Evolutionary conservation across 2,113 vertebrate species (phyloP).

Genomic region (Ovis canadensis): DNA sequence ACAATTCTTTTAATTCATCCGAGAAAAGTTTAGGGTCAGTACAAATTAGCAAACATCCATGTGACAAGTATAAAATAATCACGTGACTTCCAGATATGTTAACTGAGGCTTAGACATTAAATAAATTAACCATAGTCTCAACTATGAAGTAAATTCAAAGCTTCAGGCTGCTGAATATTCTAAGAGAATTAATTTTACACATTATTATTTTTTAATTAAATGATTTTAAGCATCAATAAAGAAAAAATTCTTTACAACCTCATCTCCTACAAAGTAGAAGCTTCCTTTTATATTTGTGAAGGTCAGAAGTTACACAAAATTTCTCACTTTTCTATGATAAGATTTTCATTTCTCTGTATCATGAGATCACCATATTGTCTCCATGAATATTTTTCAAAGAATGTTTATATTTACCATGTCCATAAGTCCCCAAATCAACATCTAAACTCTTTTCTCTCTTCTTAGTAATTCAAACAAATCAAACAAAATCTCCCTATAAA

Average conservation of each 20-base stretch:
- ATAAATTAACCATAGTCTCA: not conserved
- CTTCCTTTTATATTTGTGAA: not conserved
- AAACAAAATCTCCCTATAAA: not conserved
- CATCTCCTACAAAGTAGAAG: not conserved
- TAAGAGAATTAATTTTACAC: not conserved
- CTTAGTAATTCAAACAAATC: not conserved
- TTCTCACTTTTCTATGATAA: not conserved
- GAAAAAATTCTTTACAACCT: not conserved
- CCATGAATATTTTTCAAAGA: not conserved
- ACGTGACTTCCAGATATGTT: not conserved
- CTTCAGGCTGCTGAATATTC: not conserved
- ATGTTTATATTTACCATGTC: not conserved
- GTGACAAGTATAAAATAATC: not conserved
- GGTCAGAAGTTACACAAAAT: not conserved
- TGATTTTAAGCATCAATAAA: not conserved
- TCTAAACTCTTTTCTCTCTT: not conserved
- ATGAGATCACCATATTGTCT: not conserved
- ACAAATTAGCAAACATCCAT: not conserved
- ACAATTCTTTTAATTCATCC: not conserved
- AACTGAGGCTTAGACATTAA: not conserved
- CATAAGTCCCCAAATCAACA: not conserved
- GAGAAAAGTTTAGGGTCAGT: not conserved
- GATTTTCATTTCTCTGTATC: not conserved
- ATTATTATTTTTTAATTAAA: not conserved
- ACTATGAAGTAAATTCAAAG: not conserved